Base-by-base conservation (phyloP, 1,140 invertebrate genomes). In the Trinorchestia longiramus region DNA sequence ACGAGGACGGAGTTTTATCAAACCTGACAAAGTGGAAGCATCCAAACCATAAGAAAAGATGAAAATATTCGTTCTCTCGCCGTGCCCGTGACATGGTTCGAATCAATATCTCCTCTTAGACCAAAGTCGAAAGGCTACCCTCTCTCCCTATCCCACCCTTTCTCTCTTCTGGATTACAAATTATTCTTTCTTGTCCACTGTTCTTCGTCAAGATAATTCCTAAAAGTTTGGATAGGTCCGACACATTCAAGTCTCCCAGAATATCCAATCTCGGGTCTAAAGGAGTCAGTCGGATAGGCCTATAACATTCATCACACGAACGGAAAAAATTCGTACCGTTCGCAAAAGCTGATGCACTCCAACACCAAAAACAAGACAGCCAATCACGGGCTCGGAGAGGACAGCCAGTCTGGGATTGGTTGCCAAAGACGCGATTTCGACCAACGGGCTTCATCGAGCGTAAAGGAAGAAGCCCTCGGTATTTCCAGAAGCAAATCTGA, bases 381-480 rank as follows among this genome's bases (percentile, higher is more conserved):
- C 92, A 94, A 94, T 94, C 43, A 47, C 36, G 44, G 36, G 92
- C 43, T 40, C 6, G 44, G 44, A 11, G 41, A 42, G 43, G 92
- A 94, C 92, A 47, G 44, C 43, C 44, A 40, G 92, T 23, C 92
- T n/a, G 43, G 43, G 43, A 94, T 94, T 94, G 92, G 92, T 94
- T 94, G 92, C 43, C 43, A 47, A 44, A 47, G 92, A 6, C 11
- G 92, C 44, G 40, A 94, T 94, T 94, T 94, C 43, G 43, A 94
- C 92, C 92, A 94, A 94, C 92, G 92, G 62, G 92, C 92, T 94
- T 94, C 92, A 94, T 94, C 92, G 92, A 94, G 92, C 92, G 92
- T 43, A 94, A 94, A 94, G 92, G 92, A 44, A 94, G 44, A 77
- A 77, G 92, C 92, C 44, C 43, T n/a, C 41, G 92, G 92, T 45